Conservation (phyloP, 2,797 vertebrate species). For the Acridotheres tristis region DNA sequence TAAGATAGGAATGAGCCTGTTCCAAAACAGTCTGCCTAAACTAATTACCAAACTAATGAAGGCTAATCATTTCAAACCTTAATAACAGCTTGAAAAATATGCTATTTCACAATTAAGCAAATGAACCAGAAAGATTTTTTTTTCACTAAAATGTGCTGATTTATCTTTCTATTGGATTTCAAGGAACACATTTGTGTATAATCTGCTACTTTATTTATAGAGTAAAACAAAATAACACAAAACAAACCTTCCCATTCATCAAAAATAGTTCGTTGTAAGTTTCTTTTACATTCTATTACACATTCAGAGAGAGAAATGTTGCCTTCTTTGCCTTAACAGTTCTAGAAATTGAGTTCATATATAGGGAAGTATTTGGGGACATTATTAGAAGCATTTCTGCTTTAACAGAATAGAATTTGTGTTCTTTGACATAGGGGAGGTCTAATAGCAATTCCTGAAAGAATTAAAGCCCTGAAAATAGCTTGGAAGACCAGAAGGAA, state of each 20-base stretch:
- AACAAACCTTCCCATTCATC: neutral
- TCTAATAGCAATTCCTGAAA: neutral
- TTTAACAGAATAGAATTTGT: neutral
- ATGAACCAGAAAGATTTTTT: conserved; percentile 1
- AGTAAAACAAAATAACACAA: neutral
- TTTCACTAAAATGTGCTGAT: neutral
- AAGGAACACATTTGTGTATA: neutral
- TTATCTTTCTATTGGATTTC: neutral
- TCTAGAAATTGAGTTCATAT: neutral
- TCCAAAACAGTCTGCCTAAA: conserved; percentile 50
- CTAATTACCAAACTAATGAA: conserved; percentile 55
- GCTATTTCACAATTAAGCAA: conserved; percentile 41
- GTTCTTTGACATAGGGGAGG: neutral
- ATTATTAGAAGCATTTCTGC: neutral
- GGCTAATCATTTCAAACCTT: conserved; percentile 42
- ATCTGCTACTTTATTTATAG: neutral
- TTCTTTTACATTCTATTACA: neutral
- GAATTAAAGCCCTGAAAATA: neutral
- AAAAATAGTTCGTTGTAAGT: neutral
- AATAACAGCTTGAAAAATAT: conserved; percentile 34
- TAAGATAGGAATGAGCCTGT: neutral
- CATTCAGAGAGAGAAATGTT: neutral
- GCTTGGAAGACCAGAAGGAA: neutral
- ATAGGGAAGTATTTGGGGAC: neutral
- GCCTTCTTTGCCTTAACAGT: neutral